These are phyloP conservation scores for Myotis pilosus DNA, from an alignment of 2,797 vertebrate genomes.

Conservation along the genomic window DNA sequence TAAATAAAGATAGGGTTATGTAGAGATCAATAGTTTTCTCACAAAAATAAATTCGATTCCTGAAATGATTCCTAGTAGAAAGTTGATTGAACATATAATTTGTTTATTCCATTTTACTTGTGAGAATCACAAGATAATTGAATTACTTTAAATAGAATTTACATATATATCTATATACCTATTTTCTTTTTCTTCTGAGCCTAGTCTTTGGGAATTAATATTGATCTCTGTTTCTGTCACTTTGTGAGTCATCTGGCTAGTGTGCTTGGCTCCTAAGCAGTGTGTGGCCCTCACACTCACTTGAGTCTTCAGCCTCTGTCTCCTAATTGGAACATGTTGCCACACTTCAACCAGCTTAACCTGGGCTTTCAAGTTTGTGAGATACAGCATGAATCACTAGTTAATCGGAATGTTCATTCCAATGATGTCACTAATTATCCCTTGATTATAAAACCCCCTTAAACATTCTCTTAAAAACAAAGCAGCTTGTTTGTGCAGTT, in stretches of 20 bases:
- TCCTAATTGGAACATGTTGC: conserved; percentile 65
- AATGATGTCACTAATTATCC: conserved; percentile 57
- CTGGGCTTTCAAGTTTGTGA: conserved; percentile 46
- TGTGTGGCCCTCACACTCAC: background rate
- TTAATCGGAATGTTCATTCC: conserved; percentile 53
- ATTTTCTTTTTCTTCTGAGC: conserved; percentile 54
- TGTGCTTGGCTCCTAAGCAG: background rate
- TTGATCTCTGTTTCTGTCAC: conserved; percentile 63
- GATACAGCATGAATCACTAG: conserved; percentile 50
- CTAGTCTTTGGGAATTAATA: conserved; percentile 56
- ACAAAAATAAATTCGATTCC: conserved; percentile 74
- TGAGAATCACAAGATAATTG: conserved; percentile 67
- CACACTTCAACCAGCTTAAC: conserved; percentile 57
- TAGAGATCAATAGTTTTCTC: conserved; percentile 15
- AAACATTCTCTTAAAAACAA: conserved; percentile 43
- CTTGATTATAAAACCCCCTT: conserved; percentile 44
- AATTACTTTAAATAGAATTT: conserved; percentile 47
- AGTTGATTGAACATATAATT: conserved; percentile 75
- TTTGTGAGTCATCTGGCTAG: conserved; percentile 36
- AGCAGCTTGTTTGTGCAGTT: conserved; percentile 26
- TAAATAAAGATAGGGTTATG: background rate
- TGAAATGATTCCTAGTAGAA: conserved; percentile 75
- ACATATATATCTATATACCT: background rate
- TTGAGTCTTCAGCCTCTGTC: conserved; percentile 68
- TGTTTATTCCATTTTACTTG: conserved; percentile 75